phyloP scores from a whole-genome alignment of 2,113 vertebrate species.

The Leucopsar rothschildi region DNA sequence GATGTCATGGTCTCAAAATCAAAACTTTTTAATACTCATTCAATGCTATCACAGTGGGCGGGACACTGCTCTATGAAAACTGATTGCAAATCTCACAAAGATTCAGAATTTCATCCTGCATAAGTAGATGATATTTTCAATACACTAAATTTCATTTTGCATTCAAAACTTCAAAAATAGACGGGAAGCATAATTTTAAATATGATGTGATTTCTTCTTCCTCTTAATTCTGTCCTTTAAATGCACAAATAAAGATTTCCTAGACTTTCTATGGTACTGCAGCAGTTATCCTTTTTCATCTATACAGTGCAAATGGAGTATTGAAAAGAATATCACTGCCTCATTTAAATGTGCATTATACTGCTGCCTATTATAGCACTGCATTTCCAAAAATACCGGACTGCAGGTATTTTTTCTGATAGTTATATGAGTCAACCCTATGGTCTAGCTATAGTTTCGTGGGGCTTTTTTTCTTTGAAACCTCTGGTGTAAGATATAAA shows the following conservation, averaged over 20 bases:
- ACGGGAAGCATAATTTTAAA: background rate
- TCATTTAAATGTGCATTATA: background rate
- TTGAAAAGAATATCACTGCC: background rate
- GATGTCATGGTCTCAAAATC: background rate
- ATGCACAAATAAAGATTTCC: background rate
- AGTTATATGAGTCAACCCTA: background rate
- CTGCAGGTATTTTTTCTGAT: background rate
- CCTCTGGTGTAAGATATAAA: background rate
- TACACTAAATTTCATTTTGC: background rate
- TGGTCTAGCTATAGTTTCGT: background rate
- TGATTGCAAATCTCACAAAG: background rate
- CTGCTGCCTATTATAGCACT: background rate
- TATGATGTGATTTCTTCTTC: background rate
- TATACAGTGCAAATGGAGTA: background rate
- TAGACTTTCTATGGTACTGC: background rate
- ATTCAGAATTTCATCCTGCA: background rate
- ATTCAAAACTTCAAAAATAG: background rate
- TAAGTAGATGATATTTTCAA: background rate
- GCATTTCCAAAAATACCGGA: background rate
- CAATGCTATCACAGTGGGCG: background rate
- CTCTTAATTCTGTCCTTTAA: background rate
- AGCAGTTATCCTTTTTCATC: background rate
- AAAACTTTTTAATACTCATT: background rate
- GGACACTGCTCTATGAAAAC: background rate
- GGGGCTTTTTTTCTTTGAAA: background rate